These are phyloP conservation scores for Bimastos eiseni DNA, from an alignment of 2,888 invertebrate genomes.

Conservation along the genomic window DNA sequence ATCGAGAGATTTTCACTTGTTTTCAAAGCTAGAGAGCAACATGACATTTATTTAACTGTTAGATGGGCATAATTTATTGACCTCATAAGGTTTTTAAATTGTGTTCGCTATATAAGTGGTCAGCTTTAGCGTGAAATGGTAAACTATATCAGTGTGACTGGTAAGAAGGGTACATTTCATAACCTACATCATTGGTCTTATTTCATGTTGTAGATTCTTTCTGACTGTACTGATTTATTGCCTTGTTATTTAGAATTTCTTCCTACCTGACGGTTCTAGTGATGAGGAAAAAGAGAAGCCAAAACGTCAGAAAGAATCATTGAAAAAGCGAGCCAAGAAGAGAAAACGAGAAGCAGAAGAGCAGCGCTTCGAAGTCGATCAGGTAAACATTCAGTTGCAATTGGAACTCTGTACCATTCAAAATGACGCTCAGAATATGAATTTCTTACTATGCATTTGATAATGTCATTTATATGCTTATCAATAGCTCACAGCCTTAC, in stretches of 20 bases:
- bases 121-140: neutral
- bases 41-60: neutral
- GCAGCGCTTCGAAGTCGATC: slow-evolving; percentile 8
- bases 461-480: neutral
- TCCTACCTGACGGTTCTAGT: neutral
- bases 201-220: neutral
- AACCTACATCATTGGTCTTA: neutral
- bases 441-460: neutral
- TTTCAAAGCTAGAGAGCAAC: neutral
- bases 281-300: neutral
- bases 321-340: slow-evolving; percentile 10
- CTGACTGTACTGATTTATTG: neutral
- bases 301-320: slow-evolving; percentile 10
- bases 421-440: neutral
- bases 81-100: neutral
- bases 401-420: neutral
- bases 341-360: slow-evolving; percentile 2
- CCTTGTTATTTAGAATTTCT: neutral
- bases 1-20: too few species aligned
- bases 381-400: neutral
- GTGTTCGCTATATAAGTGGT: neutral
- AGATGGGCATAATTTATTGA: neutral
- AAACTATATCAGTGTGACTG: neutral
- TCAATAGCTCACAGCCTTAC: neutral
- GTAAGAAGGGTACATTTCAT: neutral